Evolutionary conservation across 2,888 invertebrate genomes (phyloP).

Genomic region (Acholoe squamosa): DNA sequence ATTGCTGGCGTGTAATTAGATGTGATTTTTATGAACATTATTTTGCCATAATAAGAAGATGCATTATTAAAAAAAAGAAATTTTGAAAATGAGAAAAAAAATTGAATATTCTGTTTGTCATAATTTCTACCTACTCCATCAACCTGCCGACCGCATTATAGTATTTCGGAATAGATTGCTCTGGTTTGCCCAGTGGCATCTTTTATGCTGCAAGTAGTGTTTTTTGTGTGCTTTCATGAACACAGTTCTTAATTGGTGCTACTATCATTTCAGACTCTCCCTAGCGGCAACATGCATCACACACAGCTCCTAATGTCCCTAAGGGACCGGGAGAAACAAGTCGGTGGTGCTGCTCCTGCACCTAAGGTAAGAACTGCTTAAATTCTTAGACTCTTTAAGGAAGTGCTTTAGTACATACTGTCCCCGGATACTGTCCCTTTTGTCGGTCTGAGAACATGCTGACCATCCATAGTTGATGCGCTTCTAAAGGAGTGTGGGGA

Average conservation of each 20-base stretch:
- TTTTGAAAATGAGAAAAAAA: neutral
- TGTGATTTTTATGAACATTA: neutral
- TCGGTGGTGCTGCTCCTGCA: constrained; percentile 34
- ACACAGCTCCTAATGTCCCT: constrained; percentile 63
- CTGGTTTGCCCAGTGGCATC: too few species aligned
- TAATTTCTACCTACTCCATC: neutral
- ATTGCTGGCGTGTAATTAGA: neutral
- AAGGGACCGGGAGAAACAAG: constrained; percentile 58
- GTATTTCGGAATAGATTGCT: too few species aligned
- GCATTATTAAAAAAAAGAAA: neutral
- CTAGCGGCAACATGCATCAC: constrained; percentile 63
- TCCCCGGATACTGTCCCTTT: too few species aligned
- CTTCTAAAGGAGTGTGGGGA: too few species aligned
- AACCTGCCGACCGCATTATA: neutral
- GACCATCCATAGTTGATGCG: too few species aligned
- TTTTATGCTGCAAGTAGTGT: too few species aligned
- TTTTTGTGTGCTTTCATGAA: too few species aligned
- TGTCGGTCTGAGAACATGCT: too few species aligned
- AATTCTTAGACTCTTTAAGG: too few species aligned
- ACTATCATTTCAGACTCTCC: constrained; percentile 54
- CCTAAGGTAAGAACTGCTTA: constrained; percentile 28
- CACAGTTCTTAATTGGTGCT: too few species aligned
- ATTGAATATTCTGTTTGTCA: neutral
- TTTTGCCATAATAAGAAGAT: too few species aligned
- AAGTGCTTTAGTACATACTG: too few species aligned